Evolutionary conservation across 1,140 invertebrate genomes (phyloP), one percentile per base, ranked within the genome.

Genomic region (Drosophila dunni): DNA sequence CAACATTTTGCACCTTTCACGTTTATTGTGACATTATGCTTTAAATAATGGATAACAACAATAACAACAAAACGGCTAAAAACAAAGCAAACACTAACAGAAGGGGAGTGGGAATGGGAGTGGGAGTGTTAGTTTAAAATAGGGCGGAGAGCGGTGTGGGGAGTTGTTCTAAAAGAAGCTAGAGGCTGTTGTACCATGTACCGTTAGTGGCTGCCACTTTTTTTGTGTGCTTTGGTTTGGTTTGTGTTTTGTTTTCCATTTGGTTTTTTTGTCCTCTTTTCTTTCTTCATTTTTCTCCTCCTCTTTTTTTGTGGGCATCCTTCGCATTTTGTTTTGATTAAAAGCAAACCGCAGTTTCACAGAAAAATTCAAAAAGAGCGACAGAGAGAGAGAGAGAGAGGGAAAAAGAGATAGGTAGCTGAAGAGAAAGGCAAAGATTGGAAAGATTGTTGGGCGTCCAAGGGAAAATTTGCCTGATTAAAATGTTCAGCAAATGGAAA

Each of bases 21-120:
- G 77, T 88, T 84, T 88, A 88, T 88, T 88, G 83, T 88, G 84
- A 89, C 83, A 89, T 88, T 88, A 84, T 88, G 83, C 80, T 88
- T 88, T 88, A 79, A 88, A 89, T 88, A 88, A 88, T 88, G 84
- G 76, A 83, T 67, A 73, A 84, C 61, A 88, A 78, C 67, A 56
- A 73, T 42, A 78, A 70, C 36, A 80, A 64, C 57, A 77, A 45
- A 61, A 33, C 13, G 65, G 44, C 38, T 70, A 56, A 24, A 48
- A 61, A 66, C 51, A 83, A 78, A 86, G 82, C 72, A 86, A 86
- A 82, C 83, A 88, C 67, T 51, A 66, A 33, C 48, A 34, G 36
- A 56, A 58, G 1, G 54, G 40, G 36, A 56, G 53, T 20, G 54
- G 40, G 36, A 56, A 58, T 20, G 54, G 40, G 36, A 56, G 53